phyloP scores from a whole-genome alignment of 2,888 invertebrate genomes.

The Lissocephala sabroskyi region DNA sequence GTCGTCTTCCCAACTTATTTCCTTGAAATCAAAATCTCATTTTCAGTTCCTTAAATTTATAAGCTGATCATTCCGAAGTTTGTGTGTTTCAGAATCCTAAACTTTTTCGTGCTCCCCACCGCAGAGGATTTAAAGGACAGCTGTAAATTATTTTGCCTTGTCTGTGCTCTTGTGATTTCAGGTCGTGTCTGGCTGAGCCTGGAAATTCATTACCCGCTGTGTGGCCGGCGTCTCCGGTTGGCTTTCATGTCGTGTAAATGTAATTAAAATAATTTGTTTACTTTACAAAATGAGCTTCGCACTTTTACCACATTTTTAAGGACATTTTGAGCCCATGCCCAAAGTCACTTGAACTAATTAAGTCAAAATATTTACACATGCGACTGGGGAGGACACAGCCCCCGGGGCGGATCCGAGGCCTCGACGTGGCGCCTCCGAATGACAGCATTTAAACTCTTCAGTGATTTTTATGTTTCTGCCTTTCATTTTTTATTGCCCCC shows the following conservation, averaged over 20 bases:
- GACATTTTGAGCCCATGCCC: conserved; percentile 20
- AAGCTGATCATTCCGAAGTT: too few species aligned
- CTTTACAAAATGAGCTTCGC: conserved; percentile 49
- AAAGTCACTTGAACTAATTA: conserved; percentile 44
- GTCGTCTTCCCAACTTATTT: too few species aligned
- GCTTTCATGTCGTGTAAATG: conserved; percentile 23
- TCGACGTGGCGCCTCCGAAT: neutral
- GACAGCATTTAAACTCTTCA: neutral
- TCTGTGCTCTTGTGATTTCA: neutral
- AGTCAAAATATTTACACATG: conserved; percentile 43
- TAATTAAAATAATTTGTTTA: conserved; percentile 57
- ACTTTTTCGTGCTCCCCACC: too few species aligned
- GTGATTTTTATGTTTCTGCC: neutral
- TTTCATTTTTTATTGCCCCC: conserved; percentile 2
- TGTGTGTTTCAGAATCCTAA: too few species aligned
- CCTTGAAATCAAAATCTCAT: too few species aligned
- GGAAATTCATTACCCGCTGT: too few species aligned
- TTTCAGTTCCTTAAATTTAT: too few species aligned
- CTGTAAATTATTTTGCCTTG: too few species aligned
- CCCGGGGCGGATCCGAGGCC: neutral
- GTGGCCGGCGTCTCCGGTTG: too few species aligned
- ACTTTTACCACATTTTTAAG: conserved; percentile 48
- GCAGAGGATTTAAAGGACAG: too few species aligned
- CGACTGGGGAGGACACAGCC: conserved; percentile 16
- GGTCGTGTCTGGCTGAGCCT: too few species aligned